A percentile compares a stretch with the other conserved stretches of the same genome.
These are phyloP conservation scores for Tineola bisselliella DNA, from an alignment of 2,888 invertebrate species.

Conservation along the genomic window DNA sequence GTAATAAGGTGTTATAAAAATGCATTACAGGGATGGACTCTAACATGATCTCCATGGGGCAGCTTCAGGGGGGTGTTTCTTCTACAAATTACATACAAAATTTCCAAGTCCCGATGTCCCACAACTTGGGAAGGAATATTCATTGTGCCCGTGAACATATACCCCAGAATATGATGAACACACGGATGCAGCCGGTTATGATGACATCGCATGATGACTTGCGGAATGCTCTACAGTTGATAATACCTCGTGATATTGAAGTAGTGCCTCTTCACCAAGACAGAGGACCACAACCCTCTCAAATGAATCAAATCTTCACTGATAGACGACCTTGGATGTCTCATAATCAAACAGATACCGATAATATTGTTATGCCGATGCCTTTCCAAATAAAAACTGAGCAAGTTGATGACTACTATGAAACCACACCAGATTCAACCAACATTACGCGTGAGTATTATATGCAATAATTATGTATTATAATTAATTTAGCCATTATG, in stretches of 20 bases:
- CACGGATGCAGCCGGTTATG: not conserved
- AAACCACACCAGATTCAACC: conserved; percentile 25
- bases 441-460: conserved; percentile 17
- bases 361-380: conserved; percentile 32
- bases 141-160: not conserved
- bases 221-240: not conserved
- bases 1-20: too few relatives aligned
- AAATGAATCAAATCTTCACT: not conserved
- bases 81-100: not conserved
- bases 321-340: not conserved
- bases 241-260: not conserved
- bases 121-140: not conserved
- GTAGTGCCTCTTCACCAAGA: not conserved
- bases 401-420: conserved; percentile 56
- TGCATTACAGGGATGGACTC: not conserved
- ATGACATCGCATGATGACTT: not conserved
- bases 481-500: too few relatives aligned
- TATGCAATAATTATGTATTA: too few relatives aligned
- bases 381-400: conserved; percentile 55
- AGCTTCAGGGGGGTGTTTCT: not conserved
- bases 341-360: not conserved
- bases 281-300: not conserved
- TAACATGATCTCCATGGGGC: not conserved
- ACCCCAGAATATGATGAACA: not conserved
- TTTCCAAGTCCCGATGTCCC: not conserved